Evolutionary conservation across 2,797 vertebrate species (phyloP).

Genomic region (Paguma larvata): DNA sequence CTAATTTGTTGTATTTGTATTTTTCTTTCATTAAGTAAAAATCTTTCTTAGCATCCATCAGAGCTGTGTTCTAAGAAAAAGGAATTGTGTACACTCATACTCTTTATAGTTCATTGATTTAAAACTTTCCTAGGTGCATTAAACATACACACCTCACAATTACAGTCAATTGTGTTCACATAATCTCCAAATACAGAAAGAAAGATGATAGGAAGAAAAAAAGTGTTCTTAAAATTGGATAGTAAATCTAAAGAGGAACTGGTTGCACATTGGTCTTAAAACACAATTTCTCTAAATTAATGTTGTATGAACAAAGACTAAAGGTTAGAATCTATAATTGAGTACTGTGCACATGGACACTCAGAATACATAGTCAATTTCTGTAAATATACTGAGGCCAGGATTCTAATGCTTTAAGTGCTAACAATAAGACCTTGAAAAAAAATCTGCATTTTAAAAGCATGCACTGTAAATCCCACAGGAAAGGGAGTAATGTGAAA

Average conservation of each 20-base stretch:
- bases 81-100: not conserved
- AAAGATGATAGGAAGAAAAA: not conserved
- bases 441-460: slow-evolving; percentile 75
- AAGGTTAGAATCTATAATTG: not conserved
- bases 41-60: slow-evolving; percentile 37
- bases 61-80: slow-evolving; percentile 9
- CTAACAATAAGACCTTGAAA: slow-evolving; percentile 71
- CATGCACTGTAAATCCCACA: slow-evolving; percentile 68
- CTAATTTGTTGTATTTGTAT: slow-evolving; percentile 55
- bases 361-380: slow-evolving; percentile 16
- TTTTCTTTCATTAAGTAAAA: slow-evolving; percentile 67
- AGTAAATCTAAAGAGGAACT: slow-evolving; percentile 43
- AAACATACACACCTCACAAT: not conserved
- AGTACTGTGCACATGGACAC: not conserved
- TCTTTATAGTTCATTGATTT: slow-evolving; percentile 63
- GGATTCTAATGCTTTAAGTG: slow-evolving; percentile 63
- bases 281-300: slow-evolving; percentile 25
- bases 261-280: not conserved
- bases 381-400: slow-evolving; percentile 26
- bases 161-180: slow-evolving; percentile 26
- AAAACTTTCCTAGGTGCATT: slow-evolving; percentile 2
- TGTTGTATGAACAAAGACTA: not conserved
- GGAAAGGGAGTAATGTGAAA: not conserved
- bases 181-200: slow-evolving; percentile 37
- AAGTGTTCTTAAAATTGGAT: slow-evolving; percentile 34